Evolutionary conservation across 2,797 vertebrate species (phyloP), one percentile per base, ranked within the genome.

Genomic region (Potorous gilbertii): DNA sequence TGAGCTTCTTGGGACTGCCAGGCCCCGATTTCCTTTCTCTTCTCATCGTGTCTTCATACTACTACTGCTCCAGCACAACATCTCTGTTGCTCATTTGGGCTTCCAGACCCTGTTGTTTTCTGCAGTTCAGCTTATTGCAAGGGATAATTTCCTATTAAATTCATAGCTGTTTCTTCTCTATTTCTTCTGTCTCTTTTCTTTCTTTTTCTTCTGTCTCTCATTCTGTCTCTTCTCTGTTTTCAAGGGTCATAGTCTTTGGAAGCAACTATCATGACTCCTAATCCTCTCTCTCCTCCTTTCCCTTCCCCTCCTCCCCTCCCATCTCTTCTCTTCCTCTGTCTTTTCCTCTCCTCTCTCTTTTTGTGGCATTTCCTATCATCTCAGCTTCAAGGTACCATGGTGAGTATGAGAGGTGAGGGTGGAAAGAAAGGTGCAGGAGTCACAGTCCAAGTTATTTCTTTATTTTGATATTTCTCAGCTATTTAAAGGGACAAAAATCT

Each of bases 321-420:
- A 9, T 24, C 8, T 3, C 0, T 18, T 10, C 18, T 81, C 6
- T 24, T 3, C 0, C n/a, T 4, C 18, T 81, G 0, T 24, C 21
- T 46, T 81, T 3, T 14, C 52, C 52, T 52, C 6, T 3, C 0
- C n/a, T 10, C 18, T 81, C 6, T 24, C 21, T 46, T 81, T 3
- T 14, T 62, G 27, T 34, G 29, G 31, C 29, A 31, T 12, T 56
- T 56, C 56, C 27, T 56, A 56, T 56, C 21, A 56, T 24, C 55
- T 55, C 16, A 55, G 16, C 55, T 56, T 56, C 56, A 56, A 56
- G 56, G 5, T 56, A 56, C 8, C 56, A 56, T 27, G 56, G 24
- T 56, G 5, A 56, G 13, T 62, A 29, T 13, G 31, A 62, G 59
- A 9, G 4, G 4, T 62, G 31, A 31, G 4, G 4, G 29, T 34